Evolutionary conservation across 2,797 vertebrate species (phyloP), one percentile per base, ranked within the genome.

Genomic region (Halcyon smyrnensis): DNA sequence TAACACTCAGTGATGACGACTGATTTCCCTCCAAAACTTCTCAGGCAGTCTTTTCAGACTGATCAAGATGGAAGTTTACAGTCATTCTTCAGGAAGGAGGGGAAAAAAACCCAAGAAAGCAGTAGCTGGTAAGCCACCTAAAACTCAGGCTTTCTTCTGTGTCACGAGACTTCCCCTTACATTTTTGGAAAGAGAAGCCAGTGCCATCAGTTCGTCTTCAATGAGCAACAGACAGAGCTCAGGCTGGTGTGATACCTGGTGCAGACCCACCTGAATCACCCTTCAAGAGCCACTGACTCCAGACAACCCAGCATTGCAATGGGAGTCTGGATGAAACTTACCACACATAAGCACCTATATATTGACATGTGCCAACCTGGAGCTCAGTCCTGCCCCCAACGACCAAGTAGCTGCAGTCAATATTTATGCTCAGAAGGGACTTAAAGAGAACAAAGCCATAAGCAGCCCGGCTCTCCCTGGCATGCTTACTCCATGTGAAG

Each of bases 281-380:
- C 6, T 48, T 15, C 2, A 10, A 65, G 19, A 54, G 50, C 18
- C 60, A n/a, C 36, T 6, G 53, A 23, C 24, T 62, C 27, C 48
- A 67, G 53, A 53, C 41, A 71, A 63, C 1, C 17, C 23, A 46
- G 12, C 51, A 51, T 7, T 2, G 0, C 39, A 68, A 9, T 2
- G 3, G 14, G 4, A 53, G 32, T 9, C 67, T 51, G 63, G 27
- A 24, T 18, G 43, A 62, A 32, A 36, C 24, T 48, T 51, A n/a
- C 51, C 37, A 39, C 7, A 11, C 7, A 2, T 17, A 62, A 13
- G 2, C 25, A 37, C 11, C 32, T 75, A 24, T 8, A 12, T 7
- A 54, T 0, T 25, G 56, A 62, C 27, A 64, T 0, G 0, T 25
- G 59, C 18, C 45, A 56, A 15, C 9, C 28, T 17, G 8, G 48